Evolutionary conservation across 2,113 vertebrate species (phyloP).

Genomic region (Nerophis ophidion): DNA sequence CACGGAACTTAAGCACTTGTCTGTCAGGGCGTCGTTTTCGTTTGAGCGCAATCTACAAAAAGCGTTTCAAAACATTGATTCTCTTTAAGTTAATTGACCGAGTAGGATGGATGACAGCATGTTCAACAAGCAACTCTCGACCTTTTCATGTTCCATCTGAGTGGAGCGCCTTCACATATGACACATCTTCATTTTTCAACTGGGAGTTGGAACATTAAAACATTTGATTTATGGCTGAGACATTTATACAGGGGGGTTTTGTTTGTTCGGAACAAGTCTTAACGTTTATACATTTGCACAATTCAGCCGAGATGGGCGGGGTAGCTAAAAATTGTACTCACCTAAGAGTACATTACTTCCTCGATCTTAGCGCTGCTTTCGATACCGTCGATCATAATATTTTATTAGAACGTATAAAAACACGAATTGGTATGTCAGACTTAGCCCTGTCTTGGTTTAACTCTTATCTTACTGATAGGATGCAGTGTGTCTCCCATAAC

Average conservation of each 20-base stretch:
- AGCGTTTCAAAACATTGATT: slow-evolving; percentile 49
- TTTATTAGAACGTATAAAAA: no score
- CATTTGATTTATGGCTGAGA: background rate
- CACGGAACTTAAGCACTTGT: slow-evolving; percentile 20
- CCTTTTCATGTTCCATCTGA: background rate
- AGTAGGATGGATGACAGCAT: slow-evolving; percentile 26
- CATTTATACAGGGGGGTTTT: background rate
- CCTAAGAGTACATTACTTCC: no score
- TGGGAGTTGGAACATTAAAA: background rate
- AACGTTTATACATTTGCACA: no score
- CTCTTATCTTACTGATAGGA: no score
- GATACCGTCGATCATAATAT: no score
- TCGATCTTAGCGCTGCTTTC: no score
- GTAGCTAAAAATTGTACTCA: no score
- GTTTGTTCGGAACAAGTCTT: no score
- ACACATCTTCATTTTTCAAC: background rate
- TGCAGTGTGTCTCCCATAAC: no score
- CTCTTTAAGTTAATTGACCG: slow-evolving; percentile 35
- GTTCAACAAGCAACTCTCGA: slow-evolving; percentile 21
- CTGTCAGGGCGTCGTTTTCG: slow-evolving; percentile 7
- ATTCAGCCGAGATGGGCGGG: no score
- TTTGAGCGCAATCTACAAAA: slow-evolving; percentile 24
- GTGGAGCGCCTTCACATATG: background rate
- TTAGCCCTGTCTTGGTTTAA: no score
- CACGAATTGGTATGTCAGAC: no score